A percentile compares a stretch with the other conserved stretches of the same genome.
These are phyloP conservation scores for Oreamnos americanus DNA, from an alignment of 2,113 vertebrate genomes.

Conservation along the genomic window DNA sequence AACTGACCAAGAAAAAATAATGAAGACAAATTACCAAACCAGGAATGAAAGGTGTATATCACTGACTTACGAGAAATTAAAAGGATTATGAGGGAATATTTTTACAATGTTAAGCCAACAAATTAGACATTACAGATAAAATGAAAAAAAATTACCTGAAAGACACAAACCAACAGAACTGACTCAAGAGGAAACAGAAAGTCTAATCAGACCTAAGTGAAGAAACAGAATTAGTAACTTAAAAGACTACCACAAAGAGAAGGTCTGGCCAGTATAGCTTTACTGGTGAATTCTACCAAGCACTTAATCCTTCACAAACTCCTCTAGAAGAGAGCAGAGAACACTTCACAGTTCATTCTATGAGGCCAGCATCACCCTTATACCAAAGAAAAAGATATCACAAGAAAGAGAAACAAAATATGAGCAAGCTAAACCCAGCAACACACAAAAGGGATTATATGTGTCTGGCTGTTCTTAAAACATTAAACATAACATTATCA, in stretches of 20 bases:
- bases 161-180: neutral
- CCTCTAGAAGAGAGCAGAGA: neutral
- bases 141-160: neutral
- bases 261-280: neutral
- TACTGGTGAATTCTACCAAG: neutral
- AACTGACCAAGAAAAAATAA: neutral
- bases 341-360: neutral
- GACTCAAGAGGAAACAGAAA: neutral
- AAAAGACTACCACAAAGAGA: neutral
- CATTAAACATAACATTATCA: neutral
- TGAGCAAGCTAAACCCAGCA: neutral
- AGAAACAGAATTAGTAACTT: neutral
- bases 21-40: neutral
- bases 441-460: neutral
- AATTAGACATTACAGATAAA: neutral
- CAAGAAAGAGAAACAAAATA: neutral
- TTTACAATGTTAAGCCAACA: neutral
- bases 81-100: neutral
- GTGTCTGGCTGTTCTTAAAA: neutral
- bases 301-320: neutral
- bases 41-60: neutral
- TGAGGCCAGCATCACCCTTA: neutral
- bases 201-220: neutral
- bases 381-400: neutral
- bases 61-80: neutral